Evolutionary conservation across 1,140 invertebrate genomes (phyloP).

Genomic region (Zaprionus gabonicus): DNA sequence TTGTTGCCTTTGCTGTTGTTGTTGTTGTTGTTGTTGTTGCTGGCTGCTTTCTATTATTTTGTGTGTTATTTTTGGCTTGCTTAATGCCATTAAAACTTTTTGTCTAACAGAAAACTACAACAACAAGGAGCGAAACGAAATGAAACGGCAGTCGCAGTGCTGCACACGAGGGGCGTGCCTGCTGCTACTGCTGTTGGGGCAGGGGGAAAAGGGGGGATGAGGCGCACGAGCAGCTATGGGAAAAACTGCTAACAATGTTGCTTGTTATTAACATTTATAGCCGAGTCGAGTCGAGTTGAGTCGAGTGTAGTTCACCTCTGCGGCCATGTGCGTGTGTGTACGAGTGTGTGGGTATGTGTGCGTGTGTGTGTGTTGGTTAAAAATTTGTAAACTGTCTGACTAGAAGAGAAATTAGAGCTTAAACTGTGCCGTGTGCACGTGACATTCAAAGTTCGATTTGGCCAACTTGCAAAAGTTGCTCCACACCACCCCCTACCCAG

Average conservation of each 20-base stretch:
- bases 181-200: background rate
- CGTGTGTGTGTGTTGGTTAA: slow-evolving; percentile 29
- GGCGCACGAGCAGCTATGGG: slow-evolving; percentile 28
- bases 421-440: slow-evolving; percentile 46
- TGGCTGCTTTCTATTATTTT: slow-evolving; percentile 47
- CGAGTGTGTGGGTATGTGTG: slow-evolving; percentile 8
- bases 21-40: slow-evolving; percentile 23
- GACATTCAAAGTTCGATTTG: slow-evolving; percentile 70
- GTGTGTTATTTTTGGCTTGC: slow-evolving; percentile 78
- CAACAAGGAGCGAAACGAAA: slow-evolving; percentile 14
- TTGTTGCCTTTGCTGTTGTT: slow-evolving; percentile 22
- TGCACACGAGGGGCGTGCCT: slow-evolving; percentile 9
- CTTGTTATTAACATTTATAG: slow-evolving; percentile 82
- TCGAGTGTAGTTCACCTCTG: slow-evolving; percentile 10
- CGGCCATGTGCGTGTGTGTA: slow-evolving; percentile 1
- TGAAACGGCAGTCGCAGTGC: slow-evolving; percentile 23
- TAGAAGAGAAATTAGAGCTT: slow-evolving; percentile 25
- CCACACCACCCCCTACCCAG: background rate
- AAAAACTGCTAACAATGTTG: slow-evolving; percentile 77
- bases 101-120: slow-evolving; percentile 69
- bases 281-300: slow-evolving; percentile 59
- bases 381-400: slow-evolving; percentile 58
- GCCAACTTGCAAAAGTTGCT: slow-evolving; percentile 34
- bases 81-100: slow-evolving; percentile 80
- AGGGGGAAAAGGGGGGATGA: slow-evolving; percentile 17